Conservation (phyloP, 2,888 invertebrate genomes). For the Noctua fimbriata region DNA sequence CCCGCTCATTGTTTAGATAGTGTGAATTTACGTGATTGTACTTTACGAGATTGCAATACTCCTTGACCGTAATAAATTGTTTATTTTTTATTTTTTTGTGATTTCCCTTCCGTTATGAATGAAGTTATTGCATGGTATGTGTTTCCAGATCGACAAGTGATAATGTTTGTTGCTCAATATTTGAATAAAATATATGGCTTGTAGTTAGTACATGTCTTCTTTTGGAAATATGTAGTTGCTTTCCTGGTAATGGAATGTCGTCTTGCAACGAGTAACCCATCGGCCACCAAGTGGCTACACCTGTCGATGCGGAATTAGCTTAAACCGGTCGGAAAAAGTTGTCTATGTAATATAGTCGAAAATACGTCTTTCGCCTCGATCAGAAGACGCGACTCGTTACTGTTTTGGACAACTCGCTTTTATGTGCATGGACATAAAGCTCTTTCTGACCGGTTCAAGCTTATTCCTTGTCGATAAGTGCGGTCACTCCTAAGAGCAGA, state of each 20-base stretch:
- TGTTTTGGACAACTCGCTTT: background rate
- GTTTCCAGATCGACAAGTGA: background rate
- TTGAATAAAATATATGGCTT: background rate
- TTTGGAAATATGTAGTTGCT: background rate
- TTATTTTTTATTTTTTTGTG: background rate
- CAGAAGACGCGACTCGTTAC: background rate
- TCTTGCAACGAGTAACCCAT: background rate
- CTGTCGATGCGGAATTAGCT: too few species aligned
- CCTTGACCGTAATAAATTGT: background rate
- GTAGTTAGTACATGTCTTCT: background rate
- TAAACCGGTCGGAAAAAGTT: background rate
- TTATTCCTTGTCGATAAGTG: background rate
- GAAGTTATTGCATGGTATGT: background rate
- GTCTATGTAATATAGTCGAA: background rate
- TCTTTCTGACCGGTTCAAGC: background rate
- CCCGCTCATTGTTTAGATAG: too few species aligned
- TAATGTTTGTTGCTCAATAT: background rate
- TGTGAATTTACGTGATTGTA: too few species aligned
- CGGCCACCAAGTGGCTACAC: background rate
- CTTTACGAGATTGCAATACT: background rate
- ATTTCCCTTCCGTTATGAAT: background rate
- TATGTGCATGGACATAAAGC: background rate
- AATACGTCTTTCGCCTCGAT: background rate
- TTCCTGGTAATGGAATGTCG: background rate
- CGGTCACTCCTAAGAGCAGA: background rate